Conservation (phyloP, 1,140 invertebrate species). For the Zeugodacus cucurbitae region DNA sequence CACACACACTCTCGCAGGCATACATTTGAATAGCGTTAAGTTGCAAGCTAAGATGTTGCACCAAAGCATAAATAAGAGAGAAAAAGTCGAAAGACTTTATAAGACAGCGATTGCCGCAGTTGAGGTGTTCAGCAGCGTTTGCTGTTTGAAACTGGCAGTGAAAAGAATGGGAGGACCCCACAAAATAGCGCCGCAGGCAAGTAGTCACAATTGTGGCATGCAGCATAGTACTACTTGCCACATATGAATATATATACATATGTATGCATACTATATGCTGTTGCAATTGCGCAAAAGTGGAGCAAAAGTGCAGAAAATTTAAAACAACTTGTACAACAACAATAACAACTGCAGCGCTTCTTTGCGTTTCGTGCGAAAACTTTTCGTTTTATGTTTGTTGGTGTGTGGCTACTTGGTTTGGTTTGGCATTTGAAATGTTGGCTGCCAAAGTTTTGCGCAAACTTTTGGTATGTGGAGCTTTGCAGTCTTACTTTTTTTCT, state of each 20-base stretch:
- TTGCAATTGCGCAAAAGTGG: background rate
- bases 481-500: background rate
- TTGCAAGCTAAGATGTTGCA: background rate
- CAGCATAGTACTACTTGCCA: background rate
- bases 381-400: background rate
- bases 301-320: constrained; percentile 14
- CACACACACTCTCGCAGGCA: background rate
- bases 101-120: background rate
- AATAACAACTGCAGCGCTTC: too few species aligned
- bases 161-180: background rate
- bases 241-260: background rate
- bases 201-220: background rate
- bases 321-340: background rate
- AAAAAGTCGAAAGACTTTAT: background rate
- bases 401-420: background rate
- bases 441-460: background rate
- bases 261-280: background rate
- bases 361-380: background rate
- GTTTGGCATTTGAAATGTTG: constrained; percentile 17
- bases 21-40: background rate
- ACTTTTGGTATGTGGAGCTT: constrained; percentile 2
- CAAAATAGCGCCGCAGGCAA: background rate
- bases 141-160: background rate
- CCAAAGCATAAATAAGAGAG: background rate
- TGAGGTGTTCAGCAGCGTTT: background rate